Conservation (phyloP, 2,113 vertebrate species). For the Sinocyclocheilus grahami region DNA sequence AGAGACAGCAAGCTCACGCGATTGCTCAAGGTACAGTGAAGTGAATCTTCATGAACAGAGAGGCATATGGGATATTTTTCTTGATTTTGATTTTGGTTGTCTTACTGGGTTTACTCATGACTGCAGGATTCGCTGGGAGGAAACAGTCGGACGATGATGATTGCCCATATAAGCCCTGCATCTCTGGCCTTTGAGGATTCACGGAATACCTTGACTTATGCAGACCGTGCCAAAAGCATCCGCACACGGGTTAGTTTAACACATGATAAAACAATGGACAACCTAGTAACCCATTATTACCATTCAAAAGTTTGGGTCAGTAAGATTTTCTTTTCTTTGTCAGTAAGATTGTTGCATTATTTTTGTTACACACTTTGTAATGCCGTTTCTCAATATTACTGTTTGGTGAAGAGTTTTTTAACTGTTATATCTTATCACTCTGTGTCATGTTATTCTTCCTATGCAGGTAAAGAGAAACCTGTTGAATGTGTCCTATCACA, state of each 20-base stretch:
- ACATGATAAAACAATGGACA: neutral
- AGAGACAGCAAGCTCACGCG: constrained; percentile 93
- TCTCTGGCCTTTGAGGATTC: constrained; percentile 89
- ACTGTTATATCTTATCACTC: neutral
- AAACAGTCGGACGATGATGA: constrained; percentile 92
- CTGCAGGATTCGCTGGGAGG: constrained; percentile 87
- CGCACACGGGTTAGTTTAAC: constrained; percentile 79
- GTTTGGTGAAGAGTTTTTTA: neutral
- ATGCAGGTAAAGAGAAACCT: constrained; percentile 87
- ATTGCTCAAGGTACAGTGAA: constrained; percentile 83
- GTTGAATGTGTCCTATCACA: constrained; percentile 86
- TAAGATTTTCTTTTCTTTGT: neutral
- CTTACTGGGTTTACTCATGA: neutral
- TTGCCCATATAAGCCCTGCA: constrained; percentile 91
- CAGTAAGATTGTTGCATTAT: neutral
- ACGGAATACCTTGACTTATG: constrained; percentile 87
- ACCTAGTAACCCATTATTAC: neutral
- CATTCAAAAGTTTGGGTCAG: neutral
- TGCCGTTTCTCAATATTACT: neutral
- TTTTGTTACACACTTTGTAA: neutral
- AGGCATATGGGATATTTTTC: neutral
- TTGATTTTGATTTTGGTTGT: neutral
- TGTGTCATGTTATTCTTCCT: neutral
- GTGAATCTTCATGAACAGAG: neutral
- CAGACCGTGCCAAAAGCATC: constrained; percentile 90